These are phyloP conservation scores for Ailurus styani DNA, from an alignment of 2,113 vertebrate species.

Conservation along the genomic window DNA sequence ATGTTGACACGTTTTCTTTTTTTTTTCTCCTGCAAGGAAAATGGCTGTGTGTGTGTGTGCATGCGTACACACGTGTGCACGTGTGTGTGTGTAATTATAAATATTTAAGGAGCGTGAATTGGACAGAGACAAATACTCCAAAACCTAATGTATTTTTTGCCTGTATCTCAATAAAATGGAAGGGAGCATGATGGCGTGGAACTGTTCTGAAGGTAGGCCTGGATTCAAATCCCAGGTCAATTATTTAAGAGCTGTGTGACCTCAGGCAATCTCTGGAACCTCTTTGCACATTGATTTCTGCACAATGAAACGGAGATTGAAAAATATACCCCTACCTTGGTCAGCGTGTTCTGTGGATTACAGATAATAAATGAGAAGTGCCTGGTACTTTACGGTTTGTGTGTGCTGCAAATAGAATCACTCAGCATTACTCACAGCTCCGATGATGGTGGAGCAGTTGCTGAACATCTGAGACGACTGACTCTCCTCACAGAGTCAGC, in stretches of 20 bases:
- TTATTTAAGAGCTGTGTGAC: background rate
- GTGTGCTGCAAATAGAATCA: background rate
- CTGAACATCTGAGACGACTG: slow-evolving; percentile 48
- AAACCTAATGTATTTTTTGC: background rate
- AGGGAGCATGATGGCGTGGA: background rate
- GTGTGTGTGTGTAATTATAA: background rate
- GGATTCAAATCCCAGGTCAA: background rate
- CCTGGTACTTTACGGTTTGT: background rate
- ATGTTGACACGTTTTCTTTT: background rate
- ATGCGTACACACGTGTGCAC: background rate
- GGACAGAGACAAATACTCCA: background rate
- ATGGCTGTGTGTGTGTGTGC: background rate
- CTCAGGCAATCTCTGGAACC: fast-evolving
- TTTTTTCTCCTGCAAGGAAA: background rate
- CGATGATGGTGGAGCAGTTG: slow-evolving; percentile 43
- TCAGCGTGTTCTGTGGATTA: background rate
- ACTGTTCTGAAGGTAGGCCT: background rate
- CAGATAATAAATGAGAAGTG: background rate
- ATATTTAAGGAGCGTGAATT: background rate
- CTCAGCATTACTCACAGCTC: background rate
- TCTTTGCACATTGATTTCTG: background rate
- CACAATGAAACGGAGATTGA: background rate
- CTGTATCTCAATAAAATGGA: background rate
- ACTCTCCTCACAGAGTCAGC: slow-evolving; percentile 65
- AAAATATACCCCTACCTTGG: background rate